phyloP scores from a whole-genome alignment of 2,888 invertebrate species.

The Globia sparganii region DNA sequence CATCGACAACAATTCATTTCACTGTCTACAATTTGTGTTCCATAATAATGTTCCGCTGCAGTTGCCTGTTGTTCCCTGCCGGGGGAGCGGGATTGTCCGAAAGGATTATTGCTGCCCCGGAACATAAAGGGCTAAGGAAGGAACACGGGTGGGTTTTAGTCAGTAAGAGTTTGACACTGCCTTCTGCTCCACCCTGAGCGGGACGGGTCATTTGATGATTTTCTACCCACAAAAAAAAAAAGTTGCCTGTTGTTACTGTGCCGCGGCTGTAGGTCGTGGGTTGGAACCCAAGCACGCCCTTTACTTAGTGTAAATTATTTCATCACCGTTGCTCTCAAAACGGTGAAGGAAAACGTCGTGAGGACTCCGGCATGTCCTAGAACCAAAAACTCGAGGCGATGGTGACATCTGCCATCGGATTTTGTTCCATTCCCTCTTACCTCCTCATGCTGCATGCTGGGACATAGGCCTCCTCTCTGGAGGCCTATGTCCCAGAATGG shows the following conservation, averaged over 20 bases:
- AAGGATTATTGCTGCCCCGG: too few relatives aligned
- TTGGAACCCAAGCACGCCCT: neutral
- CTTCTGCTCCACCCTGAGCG: too few relatives aligned
- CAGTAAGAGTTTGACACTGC: too few relatives aligned
- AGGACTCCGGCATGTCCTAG: neutral
- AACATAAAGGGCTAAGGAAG: too few relatives aligned
- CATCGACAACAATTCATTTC: neutral
- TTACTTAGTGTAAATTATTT: neutral
- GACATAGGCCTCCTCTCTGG: too few relatives aligned
- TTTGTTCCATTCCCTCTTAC: neutral
- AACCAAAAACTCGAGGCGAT: neutral
- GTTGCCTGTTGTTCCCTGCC: too few relatives aligned
- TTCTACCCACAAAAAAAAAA: too few relatives aligned
- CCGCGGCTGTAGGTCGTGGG: neutral
- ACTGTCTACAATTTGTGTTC: neutral
- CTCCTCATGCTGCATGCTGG: too few relatives aligned
- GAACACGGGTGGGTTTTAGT: too few relatives aligned
- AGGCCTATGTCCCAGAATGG: neutral
- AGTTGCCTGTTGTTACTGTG: too few relatives aligned
- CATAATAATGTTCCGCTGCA: neutral
- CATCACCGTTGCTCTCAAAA: neutral
- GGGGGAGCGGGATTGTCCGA: too few relatives aligned
- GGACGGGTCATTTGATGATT: too few relatives aligned
- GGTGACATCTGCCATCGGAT: neutral
- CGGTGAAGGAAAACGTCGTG: neutral